phyloP scores from a whole-genome alignment of 2,888 invertebrate species.

The Chaetoderma sp. region DNA sequence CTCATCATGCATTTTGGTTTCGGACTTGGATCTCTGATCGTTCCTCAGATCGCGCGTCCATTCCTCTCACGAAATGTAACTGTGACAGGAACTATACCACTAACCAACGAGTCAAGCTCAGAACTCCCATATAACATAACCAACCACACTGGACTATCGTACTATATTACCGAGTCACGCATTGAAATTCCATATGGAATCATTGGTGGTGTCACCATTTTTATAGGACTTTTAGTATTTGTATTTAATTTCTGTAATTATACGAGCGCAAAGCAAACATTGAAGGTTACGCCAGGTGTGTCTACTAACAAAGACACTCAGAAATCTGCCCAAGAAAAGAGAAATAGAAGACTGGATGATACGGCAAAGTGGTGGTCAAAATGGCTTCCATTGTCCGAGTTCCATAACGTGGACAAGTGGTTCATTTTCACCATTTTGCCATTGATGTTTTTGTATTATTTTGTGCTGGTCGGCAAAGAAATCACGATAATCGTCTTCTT shows the following conservation, averaged over 20 bases:
- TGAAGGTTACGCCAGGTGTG: too few species aligned
- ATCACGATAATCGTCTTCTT: neutral
- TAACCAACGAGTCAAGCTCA: too few species aligned
- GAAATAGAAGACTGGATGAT: too few species aligned
- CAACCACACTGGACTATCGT: too few species aligned
- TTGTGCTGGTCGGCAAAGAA: neutral
- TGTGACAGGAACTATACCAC: too few species aligned
- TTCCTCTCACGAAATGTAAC: conserved; percentile 40
- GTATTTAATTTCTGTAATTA: neutral
- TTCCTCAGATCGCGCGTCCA: conserved; percentile 41
- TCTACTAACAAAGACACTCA: too few species aligned
- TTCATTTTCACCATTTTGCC: neutral
- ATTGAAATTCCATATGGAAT: conserved; percentile 34
- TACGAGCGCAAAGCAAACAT: too few species aligned
- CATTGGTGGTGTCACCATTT: conserved; percentile 23
- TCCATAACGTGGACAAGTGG: too few species aligned
- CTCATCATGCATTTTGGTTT: conserved; percentile 49
- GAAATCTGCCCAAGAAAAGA: too few species aligned
- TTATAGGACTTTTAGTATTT: conserved; percentile 24
- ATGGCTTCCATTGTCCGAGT: too few species aligned
- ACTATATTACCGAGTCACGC: conserved; percentile 30
- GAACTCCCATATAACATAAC: too few species aligned
- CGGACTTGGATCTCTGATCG: conserved; percentile 47
- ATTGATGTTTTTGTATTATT: neutral
- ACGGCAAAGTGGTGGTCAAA: too few species aligned